Conservation (phyloP, 92 coral and sea anemone genomes). For the Parazoanthus darwini region DNA sequence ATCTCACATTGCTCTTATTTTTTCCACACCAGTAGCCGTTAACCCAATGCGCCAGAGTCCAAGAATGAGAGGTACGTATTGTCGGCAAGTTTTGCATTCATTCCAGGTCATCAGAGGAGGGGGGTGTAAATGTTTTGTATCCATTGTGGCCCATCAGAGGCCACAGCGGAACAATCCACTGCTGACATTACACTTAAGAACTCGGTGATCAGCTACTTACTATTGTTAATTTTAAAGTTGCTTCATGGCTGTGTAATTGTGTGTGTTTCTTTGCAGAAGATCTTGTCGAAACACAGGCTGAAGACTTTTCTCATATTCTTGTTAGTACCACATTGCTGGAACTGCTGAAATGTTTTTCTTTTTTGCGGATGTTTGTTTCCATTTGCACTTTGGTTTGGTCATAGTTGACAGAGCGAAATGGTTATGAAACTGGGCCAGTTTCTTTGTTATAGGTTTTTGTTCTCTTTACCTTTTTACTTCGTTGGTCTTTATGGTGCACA, state of each 20-base stretch:
- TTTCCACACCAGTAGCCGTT: not conserved
- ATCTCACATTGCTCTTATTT: not conserved
- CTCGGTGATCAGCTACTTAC: too few species aligned
- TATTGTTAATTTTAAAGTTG: too few species aligned
- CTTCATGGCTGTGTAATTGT: not conserved
- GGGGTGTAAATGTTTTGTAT: too few species aligned
- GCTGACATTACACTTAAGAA: too few species aligned
- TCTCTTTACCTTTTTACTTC: too few species aligned
- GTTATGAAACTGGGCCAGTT: too few species aligned
- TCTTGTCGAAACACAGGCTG: conserved; percentile 5
- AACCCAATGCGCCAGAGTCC: conserved; percentile 24
- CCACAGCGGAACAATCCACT: too few species aligned
- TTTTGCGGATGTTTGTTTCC: not conserved
- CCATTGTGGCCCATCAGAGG: too few species aligned
- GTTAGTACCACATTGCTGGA: not conserved
- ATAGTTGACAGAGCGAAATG: too few species aligned
- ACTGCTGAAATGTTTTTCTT: not conserved
- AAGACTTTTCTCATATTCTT: not conserved
- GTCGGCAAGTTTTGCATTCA: not conserved
- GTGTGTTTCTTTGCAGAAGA: not conserved
- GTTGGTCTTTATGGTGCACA: too few species aligned
- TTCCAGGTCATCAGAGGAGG: not conserved
- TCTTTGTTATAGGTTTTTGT: too few species aligned
- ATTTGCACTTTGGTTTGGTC: too few species aligned
- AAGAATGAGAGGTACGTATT: conserved; percentile 8